Conservation (phyloP, 2,888 invertebrate species). For the Drosophila melanosoma region DNA sequence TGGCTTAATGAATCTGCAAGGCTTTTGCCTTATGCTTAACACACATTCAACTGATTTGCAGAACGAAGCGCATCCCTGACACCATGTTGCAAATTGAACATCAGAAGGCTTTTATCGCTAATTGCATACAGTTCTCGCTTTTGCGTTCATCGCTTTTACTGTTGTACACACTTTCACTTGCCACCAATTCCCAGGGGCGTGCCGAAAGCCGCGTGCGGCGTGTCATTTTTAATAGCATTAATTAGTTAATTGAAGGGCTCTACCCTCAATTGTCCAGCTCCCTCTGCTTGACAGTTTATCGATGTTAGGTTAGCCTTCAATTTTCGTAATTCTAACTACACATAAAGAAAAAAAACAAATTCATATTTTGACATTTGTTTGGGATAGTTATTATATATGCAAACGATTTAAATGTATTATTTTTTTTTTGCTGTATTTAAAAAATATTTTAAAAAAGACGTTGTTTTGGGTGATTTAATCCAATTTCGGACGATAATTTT, state of each 20-base stretch:
- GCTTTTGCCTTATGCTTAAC: constrained; percentile 15
- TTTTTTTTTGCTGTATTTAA: too few relatives aligned
- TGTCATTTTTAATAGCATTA: constrained; percentile 44
- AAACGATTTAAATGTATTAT: too few relatives aligned
- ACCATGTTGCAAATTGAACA: constrained; percentile 41
- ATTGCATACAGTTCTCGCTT: constrained; percentile 54
- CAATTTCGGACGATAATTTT: background rate
- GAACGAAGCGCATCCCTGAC: constrained; percentile 64
- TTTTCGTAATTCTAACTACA: constrained; percentile 2
- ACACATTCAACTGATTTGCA: constrained; percentile 31
- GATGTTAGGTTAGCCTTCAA: constrained; percentile 13
- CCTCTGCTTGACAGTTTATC: constrained; percentile 21
- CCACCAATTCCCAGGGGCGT: constrained; percentile 46
- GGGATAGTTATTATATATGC: too few relatives aligned
- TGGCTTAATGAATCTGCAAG: constrained; percentile 62
- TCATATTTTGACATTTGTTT: too few relatives aligned
- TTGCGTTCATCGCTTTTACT: constrained; percentile 29
- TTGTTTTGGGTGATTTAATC: too few relatives aligned
- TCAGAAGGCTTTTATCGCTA: constrained; percentile 71
- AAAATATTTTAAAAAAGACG: too few relatives aligned
- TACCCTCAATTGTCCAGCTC: constrained; percentile 14
- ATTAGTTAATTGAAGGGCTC: constrained; percentile 52
- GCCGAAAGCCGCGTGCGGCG: constrained; percentile 31
- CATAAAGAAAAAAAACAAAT: too few relatives aligned
- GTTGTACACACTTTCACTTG: constrained; percentile 34